A percentile compares a stretch with the other conserved stretches of the same genome.
Conservation (phyloP, 2,797 vertebrate species). For the Enteromius paludinosus region DNA sequence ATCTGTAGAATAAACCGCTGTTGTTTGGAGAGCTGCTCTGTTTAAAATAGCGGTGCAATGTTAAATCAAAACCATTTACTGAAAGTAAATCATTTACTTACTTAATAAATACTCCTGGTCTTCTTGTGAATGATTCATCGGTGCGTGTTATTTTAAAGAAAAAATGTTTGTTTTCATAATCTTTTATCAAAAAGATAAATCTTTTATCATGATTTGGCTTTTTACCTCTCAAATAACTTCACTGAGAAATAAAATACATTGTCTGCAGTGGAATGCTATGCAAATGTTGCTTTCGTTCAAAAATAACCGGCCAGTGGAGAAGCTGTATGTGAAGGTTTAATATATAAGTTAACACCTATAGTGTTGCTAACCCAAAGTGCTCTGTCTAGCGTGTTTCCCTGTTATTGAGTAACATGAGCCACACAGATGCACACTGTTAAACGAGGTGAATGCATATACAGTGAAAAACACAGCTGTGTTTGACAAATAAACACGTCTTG, state of each 20-base stretch:
- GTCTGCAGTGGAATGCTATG: neutral
- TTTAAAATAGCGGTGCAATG: neutral
- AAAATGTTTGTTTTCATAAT: neutral
- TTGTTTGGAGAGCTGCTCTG: neutral
- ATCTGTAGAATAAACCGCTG: slow-evolving; percentile 10
- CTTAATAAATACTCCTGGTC: neutral
- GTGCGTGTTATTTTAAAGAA: neutral
- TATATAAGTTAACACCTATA: no score
- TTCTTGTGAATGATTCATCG: neutral
- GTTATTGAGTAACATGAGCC: slow-evolving; percentile 13
- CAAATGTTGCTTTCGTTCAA: neutral
- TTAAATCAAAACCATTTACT: slow-evolving; percentile 12
- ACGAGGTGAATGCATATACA: neutral
- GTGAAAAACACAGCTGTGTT: slow-evolving; percentile 33
- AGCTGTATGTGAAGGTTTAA: neutral
- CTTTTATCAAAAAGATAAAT: neutral
- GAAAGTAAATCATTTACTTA: slow-evolving; percentile 15
- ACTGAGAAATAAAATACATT: neutral
- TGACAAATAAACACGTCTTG: slow-evolving; percentile 37
- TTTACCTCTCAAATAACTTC: neutral
- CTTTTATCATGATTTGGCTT: neutral
- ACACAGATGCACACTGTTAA: neutral
- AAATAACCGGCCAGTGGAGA: neutral
- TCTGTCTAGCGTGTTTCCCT: neutral
- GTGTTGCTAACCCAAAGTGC: neutral